Conservation (phyloP, 2,113 vertebrate genomes). For the Pavo muticus region DNA sequence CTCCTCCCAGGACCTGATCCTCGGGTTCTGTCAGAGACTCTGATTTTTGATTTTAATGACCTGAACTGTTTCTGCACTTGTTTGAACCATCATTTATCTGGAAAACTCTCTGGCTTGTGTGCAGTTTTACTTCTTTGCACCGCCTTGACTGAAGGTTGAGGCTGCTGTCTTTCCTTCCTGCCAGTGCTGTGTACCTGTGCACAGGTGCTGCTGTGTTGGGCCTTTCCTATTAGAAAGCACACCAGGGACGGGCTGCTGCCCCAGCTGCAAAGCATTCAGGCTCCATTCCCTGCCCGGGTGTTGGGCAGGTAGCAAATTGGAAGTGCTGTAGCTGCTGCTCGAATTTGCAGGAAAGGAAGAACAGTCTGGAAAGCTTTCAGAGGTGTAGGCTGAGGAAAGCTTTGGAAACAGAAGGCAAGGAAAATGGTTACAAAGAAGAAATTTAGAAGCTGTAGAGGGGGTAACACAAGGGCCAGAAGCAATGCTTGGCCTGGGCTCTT, state of each 20-base stretch:
- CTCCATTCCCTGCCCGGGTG: neutral
- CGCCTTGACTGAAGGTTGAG: neutral
- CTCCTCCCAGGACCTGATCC: neutral
- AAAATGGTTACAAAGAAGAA: neutral
- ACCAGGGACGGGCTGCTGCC: neutral
- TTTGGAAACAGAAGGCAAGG: neutral
- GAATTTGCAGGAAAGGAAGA: neutral
- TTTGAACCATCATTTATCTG: neutral
- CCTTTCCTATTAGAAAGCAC: neutral
- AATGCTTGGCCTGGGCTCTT: neutral
- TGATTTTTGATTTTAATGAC: neutral
- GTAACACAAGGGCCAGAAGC: neutral
- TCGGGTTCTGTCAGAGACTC: neutral
- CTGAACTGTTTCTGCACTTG: neutral
- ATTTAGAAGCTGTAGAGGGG: neutral
- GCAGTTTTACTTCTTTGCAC: neutral
- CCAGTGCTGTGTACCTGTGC: accelerated
- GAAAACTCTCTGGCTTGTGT: neutral
- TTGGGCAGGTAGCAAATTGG: neutral
- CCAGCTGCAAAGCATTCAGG: neutral
- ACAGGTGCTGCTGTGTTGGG: neutral
- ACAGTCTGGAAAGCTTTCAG: neutral
- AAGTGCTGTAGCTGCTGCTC: neutral
- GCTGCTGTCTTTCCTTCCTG: neutral
- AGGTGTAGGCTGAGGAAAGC: neutral